A percentile compares a stretch with the other conserved stretches of the same genome.
Conservation (phyloP, 2,113 vertebrate genomes). For the Pogona vitticeps region DNA sequence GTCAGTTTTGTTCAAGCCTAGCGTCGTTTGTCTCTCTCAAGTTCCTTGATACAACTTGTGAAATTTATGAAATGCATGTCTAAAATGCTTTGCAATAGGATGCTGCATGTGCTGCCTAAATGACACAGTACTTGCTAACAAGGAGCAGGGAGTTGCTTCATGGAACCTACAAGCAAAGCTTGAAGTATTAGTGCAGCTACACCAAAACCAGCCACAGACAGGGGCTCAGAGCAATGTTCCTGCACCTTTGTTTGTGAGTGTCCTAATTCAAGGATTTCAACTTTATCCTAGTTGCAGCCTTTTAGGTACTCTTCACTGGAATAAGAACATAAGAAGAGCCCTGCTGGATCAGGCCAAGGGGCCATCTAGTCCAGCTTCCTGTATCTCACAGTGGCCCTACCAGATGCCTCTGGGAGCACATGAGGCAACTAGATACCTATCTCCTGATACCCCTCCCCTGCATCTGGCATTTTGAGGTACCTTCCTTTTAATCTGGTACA, state of each 20-base stretch:
- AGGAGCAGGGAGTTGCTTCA: slow-evolving; percentile 57
- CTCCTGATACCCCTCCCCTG: too few species aligned
- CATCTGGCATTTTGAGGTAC: too few species aligned
- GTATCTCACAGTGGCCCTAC: too few species aligned
- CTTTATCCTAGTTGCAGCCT: slow-evolving; percentile 25
- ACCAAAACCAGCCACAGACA: slow-evolving; percentile 62
- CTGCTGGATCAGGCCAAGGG: too few species aligned
- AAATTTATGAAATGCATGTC: slow-evolving; percentile 45
- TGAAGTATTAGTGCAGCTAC: slow-evolving; percentile 55
- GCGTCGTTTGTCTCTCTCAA: slow-evolving; percentile 6
- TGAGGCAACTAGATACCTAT: too few species aligned
- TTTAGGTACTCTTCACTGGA: slow-evolving; percentile 10
- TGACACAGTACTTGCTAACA: slow-evolving; percentile 51
- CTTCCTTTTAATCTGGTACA: too few species aligned
- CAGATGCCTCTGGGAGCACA: too few species aligned
- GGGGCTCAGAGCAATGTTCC: slow-evolving; percentile 57
- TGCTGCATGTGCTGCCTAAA: slow-evolving; percentile 58
- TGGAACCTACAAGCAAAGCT: slow-evolving; percentile 56
- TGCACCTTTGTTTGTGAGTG: slow-evolving; percentile 60
- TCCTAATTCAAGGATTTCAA: slow-evolving; percentile 58
- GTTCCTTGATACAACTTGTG: slow-evolving; percentile 42
- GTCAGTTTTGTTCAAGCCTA: slow-evolving; percentile 48
- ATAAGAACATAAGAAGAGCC: too few species aligned
- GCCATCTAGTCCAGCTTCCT: too few species aligned
- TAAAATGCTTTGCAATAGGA: slow-evolving; percentile 46